These are phyloP conservation scores for Mnemiopsis leidyi DNA, from an alignment of 37 sponge, comb jelly and placozoan genomes.

Conservation along the genomic window DNA sequence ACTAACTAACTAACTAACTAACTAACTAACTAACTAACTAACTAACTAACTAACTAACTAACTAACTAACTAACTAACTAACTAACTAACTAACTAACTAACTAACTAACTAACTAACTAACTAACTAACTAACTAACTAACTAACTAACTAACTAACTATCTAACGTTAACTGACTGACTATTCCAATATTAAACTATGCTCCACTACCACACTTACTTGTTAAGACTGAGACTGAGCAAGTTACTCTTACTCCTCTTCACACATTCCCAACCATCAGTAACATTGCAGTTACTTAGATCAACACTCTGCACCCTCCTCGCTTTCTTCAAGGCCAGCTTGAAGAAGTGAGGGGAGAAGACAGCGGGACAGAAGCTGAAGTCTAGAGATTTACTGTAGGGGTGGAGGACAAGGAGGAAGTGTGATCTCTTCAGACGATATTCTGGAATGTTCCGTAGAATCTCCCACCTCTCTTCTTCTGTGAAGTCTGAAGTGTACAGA, in stretches of 20 bases:
- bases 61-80: no score
- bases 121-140: no score
- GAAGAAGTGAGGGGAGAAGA: constrained; percentile 5
- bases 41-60: no score
- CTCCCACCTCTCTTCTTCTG: constrained; percentile 39
- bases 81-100: no score
- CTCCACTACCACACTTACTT: no score
- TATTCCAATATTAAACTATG: no score
- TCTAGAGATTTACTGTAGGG: not conserved
- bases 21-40: no score
- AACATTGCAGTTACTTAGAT: not conserved
- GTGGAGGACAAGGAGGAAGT: constrained; percentile 12
- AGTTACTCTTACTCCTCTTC: not conserved
- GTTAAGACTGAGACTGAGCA: not conserved
- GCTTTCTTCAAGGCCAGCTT: not conserved
- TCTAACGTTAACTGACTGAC: no score
- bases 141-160: no score
- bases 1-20: no score
- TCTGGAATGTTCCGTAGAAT: constrained; percentile 9
- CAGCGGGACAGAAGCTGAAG: constrained; percentile 38
- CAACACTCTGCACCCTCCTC: not conserved
- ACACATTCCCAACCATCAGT: not conserved
- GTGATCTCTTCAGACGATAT: not conserved
- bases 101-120: no score
- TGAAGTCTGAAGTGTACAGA: constrained; percentile 54